Conservation (phyloP, 2,113 vertebrate species). For the Globicephala melas region DNA sequence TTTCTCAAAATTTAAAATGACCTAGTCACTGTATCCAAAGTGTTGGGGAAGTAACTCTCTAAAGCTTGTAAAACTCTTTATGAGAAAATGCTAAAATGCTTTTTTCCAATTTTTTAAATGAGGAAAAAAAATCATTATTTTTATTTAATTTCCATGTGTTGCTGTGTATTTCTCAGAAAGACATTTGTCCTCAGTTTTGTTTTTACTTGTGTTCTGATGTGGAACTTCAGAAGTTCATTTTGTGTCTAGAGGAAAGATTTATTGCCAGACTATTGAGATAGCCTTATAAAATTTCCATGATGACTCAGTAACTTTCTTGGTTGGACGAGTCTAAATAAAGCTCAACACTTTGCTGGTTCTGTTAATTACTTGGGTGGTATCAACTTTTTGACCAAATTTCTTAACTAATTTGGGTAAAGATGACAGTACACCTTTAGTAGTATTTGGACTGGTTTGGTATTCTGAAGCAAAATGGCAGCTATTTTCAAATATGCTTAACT, state of each 20-base stretch:
- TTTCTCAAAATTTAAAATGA: conserved; percentile 47
- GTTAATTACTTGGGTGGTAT: neutral
- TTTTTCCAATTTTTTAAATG: neutral
- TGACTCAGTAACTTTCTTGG: neutral
- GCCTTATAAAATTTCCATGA: neutral
- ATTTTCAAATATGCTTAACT: conserved; percentile 4
- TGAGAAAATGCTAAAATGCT: conserved; percentile 5
- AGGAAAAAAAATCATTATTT: conserved; percentile 1
- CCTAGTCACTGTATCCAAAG: neutral
- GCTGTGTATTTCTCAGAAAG: neutral
- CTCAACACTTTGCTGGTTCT: neutral
- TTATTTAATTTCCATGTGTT: neutral
- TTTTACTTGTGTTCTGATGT: neutral
- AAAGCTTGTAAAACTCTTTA: neutral
- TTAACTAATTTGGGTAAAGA: conserved; percentile 14
- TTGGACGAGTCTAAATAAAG: neutral
- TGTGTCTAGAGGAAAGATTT: neutral
- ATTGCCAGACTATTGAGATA: neutral
- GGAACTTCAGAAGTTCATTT: conserved; percentile 22
- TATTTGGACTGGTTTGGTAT: conserved; percentile 29
- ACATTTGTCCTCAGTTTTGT: conserved; percentile 27
- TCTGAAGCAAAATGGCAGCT: neutral
- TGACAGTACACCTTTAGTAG: neutral
- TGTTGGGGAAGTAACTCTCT: neutral
- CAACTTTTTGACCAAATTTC: conserved; percentile 15